phyloP scores from a whole-genome alignment of 1,140 invertebrate genomes.

The Mizuhopecten yessoensis region DNA sequence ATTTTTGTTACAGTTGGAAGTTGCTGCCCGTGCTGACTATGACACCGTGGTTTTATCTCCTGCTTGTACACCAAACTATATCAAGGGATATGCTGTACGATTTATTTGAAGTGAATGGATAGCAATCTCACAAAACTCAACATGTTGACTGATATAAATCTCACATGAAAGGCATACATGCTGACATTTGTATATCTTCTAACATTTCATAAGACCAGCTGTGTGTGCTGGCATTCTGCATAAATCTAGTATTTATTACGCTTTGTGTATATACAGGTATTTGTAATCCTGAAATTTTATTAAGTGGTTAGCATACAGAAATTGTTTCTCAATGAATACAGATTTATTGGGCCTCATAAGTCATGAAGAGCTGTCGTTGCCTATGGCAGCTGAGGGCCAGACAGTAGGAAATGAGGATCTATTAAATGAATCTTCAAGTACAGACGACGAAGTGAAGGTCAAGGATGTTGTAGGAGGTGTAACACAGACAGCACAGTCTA shows the following conservation, averaged over 20 bases:
- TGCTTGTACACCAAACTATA: background rate
- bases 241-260: background rate
- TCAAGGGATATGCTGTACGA: background rate
- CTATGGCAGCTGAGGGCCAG: background rate
- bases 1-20: too few relatives aligned
- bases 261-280: background rate
- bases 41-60: background rate
- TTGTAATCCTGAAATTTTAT: background rate
- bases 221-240: background rate
- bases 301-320: background rate
- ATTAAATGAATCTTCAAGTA: background rate
- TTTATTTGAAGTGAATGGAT: background rate
- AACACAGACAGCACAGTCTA: background rate
- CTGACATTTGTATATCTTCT: background rate
- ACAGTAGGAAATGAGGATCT: background rate
- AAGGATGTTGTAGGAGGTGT: background rate
- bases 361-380: constrained; percentile 18
- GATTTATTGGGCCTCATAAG: constrained; percentile 17
- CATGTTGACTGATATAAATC: background rate
- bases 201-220: background rate
- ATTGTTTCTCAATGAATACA: background rate
- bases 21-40: background rate
- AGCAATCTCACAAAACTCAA: background rate
- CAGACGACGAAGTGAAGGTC: background rate
- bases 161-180: background rate